These are phyloP conservation scores for Microvelia longipes DNA, from an alignment of 1,140 invertebrate species.

Conservation along the genomic window DNA sequence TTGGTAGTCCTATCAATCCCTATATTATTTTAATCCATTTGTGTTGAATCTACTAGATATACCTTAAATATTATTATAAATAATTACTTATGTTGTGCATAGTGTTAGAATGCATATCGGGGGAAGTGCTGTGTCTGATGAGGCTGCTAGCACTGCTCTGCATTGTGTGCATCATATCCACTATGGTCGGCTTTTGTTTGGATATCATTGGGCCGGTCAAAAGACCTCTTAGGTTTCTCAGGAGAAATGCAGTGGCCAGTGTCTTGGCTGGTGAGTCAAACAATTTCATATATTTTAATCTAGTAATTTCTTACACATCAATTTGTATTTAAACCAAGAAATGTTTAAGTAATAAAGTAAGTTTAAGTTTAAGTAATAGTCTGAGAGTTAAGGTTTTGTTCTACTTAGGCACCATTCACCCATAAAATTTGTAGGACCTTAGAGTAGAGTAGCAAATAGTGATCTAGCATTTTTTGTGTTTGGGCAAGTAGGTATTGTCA, in stretches of 20 bases:
- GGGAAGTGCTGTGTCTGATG: constrained; percentile 36
- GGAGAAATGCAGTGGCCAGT: constrained; percentile 36
- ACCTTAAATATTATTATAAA: background rate
- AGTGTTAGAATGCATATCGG: constrained; percentile 35
- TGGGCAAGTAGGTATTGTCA: too few relatives aligned
- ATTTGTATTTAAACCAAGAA: background rate
- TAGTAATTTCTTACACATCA: background rate
- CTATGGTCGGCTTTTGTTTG: constrained; percentile 35
- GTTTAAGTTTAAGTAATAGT: background rate
- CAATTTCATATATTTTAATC: background rate
- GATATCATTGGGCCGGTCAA: constrained; percentile 35
- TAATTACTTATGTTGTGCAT: constrained; percentile 21
- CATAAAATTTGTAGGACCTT: too few relatives aligned
- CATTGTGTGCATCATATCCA: constrained; percentile 36
- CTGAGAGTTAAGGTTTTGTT: background rate
- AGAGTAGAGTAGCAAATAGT: too few relatives aligned
- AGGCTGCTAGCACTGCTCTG: constrained; percentile 35
- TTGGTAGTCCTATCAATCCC: too few relatives aligned
- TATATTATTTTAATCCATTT: too few relatives aligned
- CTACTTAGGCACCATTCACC: too few relatives aligned
- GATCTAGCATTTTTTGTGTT: too few relatives aligned
- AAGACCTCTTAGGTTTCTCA: constrained; percentile 32
- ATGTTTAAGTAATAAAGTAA: background rate
- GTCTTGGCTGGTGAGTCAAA: constrained; percentile 31
- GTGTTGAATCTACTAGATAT: too few relatives aligned